Percentiles rank a stretch among this genome's conserved stretches.
Conservation (phyloP, 2,888 invertebrate genomes). For the Sacculina carcini region DNA sequence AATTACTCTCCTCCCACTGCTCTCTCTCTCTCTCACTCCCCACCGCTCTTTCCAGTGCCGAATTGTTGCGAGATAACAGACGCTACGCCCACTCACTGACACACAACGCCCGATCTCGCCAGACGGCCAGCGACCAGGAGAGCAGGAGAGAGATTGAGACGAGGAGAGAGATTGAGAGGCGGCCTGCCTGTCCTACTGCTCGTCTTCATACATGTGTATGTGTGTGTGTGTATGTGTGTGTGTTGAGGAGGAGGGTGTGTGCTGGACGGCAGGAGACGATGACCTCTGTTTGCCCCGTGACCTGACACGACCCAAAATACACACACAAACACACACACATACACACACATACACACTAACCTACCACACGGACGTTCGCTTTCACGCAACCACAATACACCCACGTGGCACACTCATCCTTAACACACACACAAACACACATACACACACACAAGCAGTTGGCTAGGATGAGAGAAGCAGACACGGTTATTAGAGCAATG, state of each 20-base stretch:
- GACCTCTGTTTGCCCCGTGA: background rate
- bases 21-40: background rate
- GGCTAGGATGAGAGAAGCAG: background rate
- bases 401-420: too few species aligned
- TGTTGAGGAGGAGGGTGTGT: background rate
- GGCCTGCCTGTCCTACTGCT: background rate
- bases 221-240: background rate
- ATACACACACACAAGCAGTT: background rate
- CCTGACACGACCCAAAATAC: background rate
- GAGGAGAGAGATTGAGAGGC: too few species aligned
- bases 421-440: background rate
- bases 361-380: too few species aligned
- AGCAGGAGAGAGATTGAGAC: too few species aligned
- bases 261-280: too few species aligned
- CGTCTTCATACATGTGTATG: background rate
- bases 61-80: too few species aligned
- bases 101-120: background rate
- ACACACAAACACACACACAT: background rate
- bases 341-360: background rate
- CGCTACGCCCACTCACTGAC: background rate
- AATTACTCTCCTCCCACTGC: too few species aligned
- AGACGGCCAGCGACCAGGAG: background rate
- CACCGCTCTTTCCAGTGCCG: background rate
- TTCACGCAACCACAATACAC: too few species aligned
- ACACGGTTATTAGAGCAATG: too few species aligned